phyloP scores from a whole-genome alignment of 1,140 invertebrate species.

The Bombus affinis region DNA sequence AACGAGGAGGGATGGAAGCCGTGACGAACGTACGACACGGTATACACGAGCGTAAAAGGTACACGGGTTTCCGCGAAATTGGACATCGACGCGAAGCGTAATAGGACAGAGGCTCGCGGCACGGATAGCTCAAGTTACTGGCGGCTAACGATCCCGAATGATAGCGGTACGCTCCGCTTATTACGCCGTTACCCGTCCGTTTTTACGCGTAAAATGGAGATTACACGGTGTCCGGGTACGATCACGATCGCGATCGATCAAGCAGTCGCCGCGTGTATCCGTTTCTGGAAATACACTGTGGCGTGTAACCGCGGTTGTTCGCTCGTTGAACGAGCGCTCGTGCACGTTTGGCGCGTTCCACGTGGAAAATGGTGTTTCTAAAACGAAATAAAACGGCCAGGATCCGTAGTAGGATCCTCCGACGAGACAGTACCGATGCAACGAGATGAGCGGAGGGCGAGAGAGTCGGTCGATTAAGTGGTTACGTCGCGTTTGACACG shows the following conservation, averaged over 20 bases:
- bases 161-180: conserved; percentile 33
- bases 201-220: conserved; percentile 39
- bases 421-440: not conserved
- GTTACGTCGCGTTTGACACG: conserved; percentile 25
- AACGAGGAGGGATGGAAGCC: not conserved
- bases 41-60: conserved; percentile 35
- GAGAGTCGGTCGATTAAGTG: conserved; percentile 22
- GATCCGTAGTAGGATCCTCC: not conserved
- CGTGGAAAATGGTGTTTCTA: not conserved
- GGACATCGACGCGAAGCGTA: conserved; percentile 34
- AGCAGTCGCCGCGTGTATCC: conserved; percentile 10
- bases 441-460: not conserved
- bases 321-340: not conserved
- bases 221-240: conserved; percentile 36
- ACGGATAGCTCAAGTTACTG: conserved; percentile 35
- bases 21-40: conserved; percentile 36
- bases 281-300: not conserved
- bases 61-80: conserved; percentile 38
- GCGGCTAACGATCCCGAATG: conserved; percentile 40
- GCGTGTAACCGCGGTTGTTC: not conserved
- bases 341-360: too few species aligned
- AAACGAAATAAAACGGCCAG: conserved; percentile 11
- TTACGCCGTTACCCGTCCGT: conserved; percentile 32
- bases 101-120: conserved; percentile 16
- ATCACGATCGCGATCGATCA: conserved; percentile 26